Evolutionary conservation across 2,888 invertebrate species (phyloP).

Genomic region (Clostera curtula): DNA sequence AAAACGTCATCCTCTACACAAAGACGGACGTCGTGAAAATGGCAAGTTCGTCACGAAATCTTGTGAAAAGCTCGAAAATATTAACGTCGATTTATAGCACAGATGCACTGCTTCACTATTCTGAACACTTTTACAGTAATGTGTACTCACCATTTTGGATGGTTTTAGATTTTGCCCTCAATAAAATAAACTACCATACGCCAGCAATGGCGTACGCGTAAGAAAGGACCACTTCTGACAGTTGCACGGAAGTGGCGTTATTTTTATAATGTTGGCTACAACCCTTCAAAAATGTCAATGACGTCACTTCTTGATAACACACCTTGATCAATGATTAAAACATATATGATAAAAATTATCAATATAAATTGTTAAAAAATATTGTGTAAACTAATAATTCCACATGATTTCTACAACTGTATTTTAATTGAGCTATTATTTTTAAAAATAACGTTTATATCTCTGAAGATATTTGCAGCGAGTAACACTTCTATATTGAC

Average conservation of each 20-base stretch:
- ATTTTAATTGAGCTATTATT: no score
- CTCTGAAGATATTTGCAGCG: no score
- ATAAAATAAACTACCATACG: constrained; percentile 84
- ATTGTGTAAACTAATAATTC: no score
- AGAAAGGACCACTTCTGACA: constrained; percentile 76
- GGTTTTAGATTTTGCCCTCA: constrained; percentile 85
- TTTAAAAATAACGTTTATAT: no score
- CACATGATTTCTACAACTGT: no score
- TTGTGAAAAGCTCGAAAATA: constrained; percentile 47
- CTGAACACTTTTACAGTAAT: constrained; percentile 38
- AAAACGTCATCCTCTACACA: constrained; percentile 67
- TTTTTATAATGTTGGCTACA: constrained; percentile 31
- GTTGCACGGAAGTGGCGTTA: constrained; percentile 54
- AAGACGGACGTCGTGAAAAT: constrained; percentile 44
- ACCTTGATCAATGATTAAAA: no score
- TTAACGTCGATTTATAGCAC: constrained; percentile 32
- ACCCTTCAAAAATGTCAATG: no score
- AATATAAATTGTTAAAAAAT: no score
- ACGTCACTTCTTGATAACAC: no score
- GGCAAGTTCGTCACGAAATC: constrained; percentile 25
- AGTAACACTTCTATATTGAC: no score
- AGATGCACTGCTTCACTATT: constrained; percentile 39
- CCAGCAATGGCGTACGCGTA: constrained; percentile 92
- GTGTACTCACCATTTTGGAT: constrained; percentile 86
- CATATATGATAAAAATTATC: no score